Conservation (phyloP, 2,113 vertebrate species). For the Megaceryle torquata region DNA sequence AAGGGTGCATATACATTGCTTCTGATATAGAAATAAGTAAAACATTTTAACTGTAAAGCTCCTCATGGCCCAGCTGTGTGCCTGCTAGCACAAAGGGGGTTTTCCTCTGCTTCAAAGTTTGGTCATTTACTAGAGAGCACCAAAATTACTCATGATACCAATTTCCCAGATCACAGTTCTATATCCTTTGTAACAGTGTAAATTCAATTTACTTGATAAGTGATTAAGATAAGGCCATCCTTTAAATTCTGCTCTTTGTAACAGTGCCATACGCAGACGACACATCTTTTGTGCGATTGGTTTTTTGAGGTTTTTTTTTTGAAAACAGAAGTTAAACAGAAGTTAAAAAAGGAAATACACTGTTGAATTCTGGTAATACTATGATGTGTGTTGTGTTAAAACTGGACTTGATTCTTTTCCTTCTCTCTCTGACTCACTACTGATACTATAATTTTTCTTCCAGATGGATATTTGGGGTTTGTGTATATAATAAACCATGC, state of each 20-base stretch:
- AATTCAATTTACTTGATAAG: background rate
- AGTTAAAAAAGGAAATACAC: background rate
- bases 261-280: background rate
- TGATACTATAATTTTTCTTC: background rate
- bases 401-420: background rate
- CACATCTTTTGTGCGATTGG: too few relatives aligned
- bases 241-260: background rate
- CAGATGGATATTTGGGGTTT: background rate
- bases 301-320: background rate
- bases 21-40: background rate
- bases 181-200: background rate
- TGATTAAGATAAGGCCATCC: background rate
- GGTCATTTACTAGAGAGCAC: background rate
- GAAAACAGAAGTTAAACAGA: background rate
- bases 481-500: background rate
- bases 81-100: background rate
- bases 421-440: background rate
- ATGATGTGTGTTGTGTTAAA: background rate
- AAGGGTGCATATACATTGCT: background rate
- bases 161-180: background rate
- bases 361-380: background rate
- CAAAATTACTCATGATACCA: background rate
- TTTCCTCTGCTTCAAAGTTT: background rate
- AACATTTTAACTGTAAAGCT: background rate
- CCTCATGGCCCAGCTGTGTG: background rate